Evolutionary conservation across 2,113 vertebrate species (phyloP), one percentile per base, ranked within the genome.

Genomic region (Ameiurus melas): DNA sequence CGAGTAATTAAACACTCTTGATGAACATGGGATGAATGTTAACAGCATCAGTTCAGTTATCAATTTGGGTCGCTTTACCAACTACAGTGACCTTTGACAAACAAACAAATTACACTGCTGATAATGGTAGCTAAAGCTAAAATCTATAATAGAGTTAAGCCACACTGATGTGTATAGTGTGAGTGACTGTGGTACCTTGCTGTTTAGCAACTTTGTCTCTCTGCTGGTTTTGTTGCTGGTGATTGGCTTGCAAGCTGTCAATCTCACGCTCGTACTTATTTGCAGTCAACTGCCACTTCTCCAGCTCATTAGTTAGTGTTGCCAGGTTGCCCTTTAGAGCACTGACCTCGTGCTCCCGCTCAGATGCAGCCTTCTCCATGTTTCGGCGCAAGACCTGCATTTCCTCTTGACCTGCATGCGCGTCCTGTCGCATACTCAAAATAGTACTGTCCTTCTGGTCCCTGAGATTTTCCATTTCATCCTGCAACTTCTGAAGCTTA

Each of bases 241-340:
- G 97, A 89, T 93, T 97, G 86, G 93, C 95, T 86, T 98, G 97
- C 57, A 99, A 94, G 90, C 83, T 94, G 17, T 94, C 92, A 60
- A 98, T 96, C 91, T 99, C 97, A n/a, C 92, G 93, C 90, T 99
- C 97, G 17, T 98, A 98, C 68, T 97, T 95, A 1, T 93, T 96
- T 6, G 98, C 97, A 30, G 95, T 95, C 91, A 96, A 95, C 89
- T 96, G 95, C 97, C 98, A 97, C 81, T 96, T 96, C 75, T 99
- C 98, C 2, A 98, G 94, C 87, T 99, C 98, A 0, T 93, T 94
- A 14, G 96, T 94, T 85, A 96, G 96, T 0, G 95, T 95, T 33
- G 94, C 95, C 90, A 99, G 95, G 92, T 98, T 96, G 0, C 93
- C 94, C 94, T 97, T 97, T 90, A 98, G 85, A 0, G 95, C 88